phyloP scores from a whole-genome alignment of 2,888 invertebrate genomes.

The Tuta absoluta region DNA sequence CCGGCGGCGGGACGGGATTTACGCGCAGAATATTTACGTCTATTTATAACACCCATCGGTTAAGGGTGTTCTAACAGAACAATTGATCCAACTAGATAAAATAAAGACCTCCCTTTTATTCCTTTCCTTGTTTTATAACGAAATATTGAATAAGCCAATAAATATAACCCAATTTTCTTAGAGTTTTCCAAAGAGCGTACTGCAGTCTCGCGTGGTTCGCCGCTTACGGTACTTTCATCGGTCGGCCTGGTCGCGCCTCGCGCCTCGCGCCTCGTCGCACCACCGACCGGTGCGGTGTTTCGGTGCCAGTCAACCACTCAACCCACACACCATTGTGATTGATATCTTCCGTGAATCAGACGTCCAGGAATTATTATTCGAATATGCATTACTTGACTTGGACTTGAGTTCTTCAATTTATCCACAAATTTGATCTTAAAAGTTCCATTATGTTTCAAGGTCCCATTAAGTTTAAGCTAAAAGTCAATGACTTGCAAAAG shows the following conservation, averaged over 20 bases:
- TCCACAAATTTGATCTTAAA: background rate
- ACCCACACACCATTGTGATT: constrained; percentile 42
- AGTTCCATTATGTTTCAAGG: background rate
- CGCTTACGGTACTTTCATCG: constrained; percentile 69
- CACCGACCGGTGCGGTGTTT: constrained; percentile 41
- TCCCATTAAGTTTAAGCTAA: background rate
- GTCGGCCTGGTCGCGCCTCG: constrained; percentile 23
- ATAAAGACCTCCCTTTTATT: background rate
- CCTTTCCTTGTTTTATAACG: background rate
- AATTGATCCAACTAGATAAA: background rate
- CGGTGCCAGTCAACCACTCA: constrained; percentile 33
- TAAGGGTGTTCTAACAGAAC: background rate
- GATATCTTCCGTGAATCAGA: constrained; percentile 26
- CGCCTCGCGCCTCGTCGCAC: constrained; percentile 25
- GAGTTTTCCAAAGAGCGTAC: constrained; percentile 38
- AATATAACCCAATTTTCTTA: constrained; percentile 35
- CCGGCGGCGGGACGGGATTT: constrained; percentile 14
- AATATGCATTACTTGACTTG: constrained; percentile 18
- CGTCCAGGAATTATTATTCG: constrained; percentile 16
- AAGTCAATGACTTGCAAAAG: background rate
- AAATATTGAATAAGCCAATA: background rate
- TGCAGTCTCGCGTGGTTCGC: constrained; percentile 39
- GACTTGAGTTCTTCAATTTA: constrained; percentile 15
- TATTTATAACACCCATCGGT: constrained; percentile 3
- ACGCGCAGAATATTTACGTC: background rate